These are phyloP conservation scores for Polydrusus tereticollis DNA, from an alignment of 2,888 invertebrate species.

Conservation along the genomic window DNA sequence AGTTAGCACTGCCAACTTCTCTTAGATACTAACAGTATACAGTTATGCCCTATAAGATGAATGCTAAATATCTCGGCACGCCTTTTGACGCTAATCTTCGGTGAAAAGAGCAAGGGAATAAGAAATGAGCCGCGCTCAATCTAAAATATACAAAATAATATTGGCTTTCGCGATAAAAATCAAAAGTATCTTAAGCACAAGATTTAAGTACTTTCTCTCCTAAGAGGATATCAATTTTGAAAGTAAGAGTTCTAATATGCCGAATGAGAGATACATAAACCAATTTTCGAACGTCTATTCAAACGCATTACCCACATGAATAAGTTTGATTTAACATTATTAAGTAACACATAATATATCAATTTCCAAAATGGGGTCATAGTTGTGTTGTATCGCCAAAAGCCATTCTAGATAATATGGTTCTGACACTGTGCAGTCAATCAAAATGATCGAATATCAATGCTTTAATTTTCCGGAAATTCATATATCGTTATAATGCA, in stretches of 20 bases:
- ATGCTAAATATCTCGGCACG: too few species aligned
- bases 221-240: too few species aligned
- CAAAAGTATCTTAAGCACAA: too few species aligned
- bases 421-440: conserved; percentile 9
- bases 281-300: neutral
- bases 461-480: conserved; percentile 14
- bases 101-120: too few species aligned
- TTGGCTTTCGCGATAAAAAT: too few species aligned
- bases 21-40: too few species aligned
- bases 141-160: too few species aligned
- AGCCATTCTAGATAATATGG: conserved; percentile 16
- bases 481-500: conserved; percentile 3
- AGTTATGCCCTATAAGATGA: too few species aligned
- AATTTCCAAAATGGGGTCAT: conserved; percentile 19
- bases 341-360: conserved; percentile 14
- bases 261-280: neutral
- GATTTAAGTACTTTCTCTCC: too few species aligned
- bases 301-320: conserved; percentile 1
- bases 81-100: too few species aligned
- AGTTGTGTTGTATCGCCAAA: neutral
- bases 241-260: neutral
- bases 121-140: too few species aligned
- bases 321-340: conserved; percentile 11
- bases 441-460: conserved; percentile 20
- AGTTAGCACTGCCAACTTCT: too few species aligned